Evolutionary conservation across 2,888 invertebrate species (phyloP), one percentile per base, ranked within the genome.

Genomic region (Eupithecia subumbrata): DNA sequence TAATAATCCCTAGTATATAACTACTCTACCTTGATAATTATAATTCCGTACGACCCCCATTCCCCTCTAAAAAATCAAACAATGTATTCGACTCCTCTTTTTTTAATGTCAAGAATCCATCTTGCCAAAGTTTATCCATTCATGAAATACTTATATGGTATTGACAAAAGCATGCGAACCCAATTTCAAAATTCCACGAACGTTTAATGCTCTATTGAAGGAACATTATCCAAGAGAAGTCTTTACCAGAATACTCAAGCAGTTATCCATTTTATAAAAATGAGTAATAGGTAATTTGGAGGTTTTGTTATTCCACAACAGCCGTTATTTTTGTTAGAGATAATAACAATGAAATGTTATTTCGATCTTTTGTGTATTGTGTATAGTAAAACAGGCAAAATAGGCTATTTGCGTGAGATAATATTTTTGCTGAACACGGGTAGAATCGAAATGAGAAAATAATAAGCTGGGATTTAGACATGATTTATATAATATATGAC

Each of bases 361-460:
- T 64, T 34, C 16, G 18, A 64, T 30, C 34, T 34, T 64, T 18
- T 34, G 34, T 64, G 18, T 34, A 64, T 64, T 34, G 22, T 34
- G 14, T 14, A 43, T 12, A 30, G 30, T 63, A 63, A 56, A 63
- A 63, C 63, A 63, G 30, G 30, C 63, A 64, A 64, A 63, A 64
- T 18, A 34, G 34, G 64, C 34, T 34, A 30, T 34, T 64, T 64
- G 64, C 64, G 16, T 64, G 9, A n/a, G 34, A 64, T 30, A 63
- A 30, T 64, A 34, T 64, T 64, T 64, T 30, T 34, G 34, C 22
- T 16, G 64, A 64, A 66, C 18, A n/a, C 18, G 40, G 40, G 34
- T 40, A 67, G 37, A 67, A 67, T 40, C n/a, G 67, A n/a, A 67
- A 67, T 40, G 67, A 40, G 67, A 67, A 34, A 64, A 64, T 64